These are phyloP conservation scores for Terrapene triunguis DNA, from an alignment of 2,113 vertebrate species.

Conservation along the genomic window DNA sequence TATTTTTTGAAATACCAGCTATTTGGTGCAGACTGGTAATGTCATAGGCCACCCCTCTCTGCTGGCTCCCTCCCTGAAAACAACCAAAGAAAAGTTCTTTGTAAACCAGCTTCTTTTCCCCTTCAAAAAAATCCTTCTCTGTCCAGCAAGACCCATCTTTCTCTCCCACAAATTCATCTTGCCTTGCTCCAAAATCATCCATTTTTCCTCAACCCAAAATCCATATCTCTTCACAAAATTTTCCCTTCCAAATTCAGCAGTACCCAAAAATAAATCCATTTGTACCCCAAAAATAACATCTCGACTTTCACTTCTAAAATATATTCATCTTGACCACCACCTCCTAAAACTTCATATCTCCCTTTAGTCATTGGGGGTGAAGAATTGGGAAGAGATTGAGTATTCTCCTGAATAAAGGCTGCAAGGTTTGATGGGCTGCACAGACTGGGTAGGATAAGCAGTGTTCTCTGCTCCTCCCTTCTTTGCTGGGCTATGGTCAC, in stretches of 20 bases:
- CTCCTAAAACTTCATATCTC: neutral
- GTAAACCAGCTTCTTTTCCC: neutral
- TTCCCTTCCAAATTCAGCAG: neutral
- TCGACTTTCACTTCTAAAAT: neutral
- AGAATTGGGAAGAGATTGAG: neutral
- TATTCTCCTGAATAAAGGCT: neutral
- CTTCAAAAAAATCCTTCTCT: neutral
- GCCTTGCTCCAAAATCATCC: neutral
- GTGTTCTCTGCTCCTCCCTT: too few relatives aligned
- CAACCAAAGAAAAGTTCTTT: neutral
- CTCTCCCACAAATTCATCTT: neutral
- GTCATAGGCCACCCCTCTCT: accelerated
- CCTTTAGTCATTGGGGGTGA: neutral
- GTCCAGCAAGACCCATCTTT: neutral
- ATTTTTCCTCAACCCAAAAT: neutral
- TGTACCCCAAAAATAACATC: neutral
- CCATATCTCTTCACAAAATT: neutral
- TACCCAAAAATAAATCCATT: neutral
- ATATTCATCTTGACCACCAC: neutral
- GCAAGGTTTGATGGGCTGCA: neutral
- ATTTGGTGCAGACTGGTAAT: neutral
- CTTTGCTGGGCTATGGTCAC: too few relatives aligned
- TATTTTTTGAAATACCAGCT: neutral
- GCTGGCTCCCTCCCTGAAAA: neutral
- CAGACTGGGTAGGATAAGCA: too few relatives aligned